Conservation (phyloP, 2,113 vertebrate species). For the Vulpes lagopus region DNA sequence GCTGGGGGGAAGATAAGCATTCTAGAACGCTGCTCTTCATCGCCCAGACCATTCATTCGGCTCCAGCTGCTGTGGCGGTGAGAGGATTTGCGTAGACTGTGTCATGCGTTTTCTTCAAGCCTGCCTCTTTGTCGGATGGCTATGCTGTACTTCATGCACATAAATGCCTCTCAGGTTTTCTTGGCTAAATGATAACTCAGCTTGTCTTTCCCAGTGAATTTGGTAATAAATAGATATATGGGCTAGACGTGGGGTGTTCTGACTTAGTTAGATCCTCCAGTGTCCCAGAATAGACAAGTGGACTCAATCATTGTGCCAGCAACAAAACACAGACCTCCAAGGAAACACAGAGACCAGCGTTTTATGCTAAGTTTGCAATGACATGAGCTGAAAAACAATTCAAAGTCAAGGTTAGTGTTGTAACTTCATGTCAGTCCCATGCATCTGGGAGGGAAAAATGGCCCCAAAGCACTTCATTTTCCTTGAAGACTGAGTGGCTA, state of each 20-base stretch:
- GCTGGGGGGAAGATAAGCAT: slow-evolving; percentile 66
- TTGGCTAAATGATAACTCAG: slow-evolving; percentile 93
- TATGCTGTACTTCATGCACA: slow-evolving; percentile 83
- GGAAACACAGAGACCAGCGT: slow-evolving; percentile 80
- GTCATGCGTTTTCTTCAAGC: slow-evolving; percentile 67
- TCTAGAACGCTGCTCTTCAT: slow-evolving; percentile 22
- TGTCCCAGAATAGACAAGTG: slow-evolving; percentile 94
- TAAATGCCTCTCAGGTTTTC: slow-evolving; percentile 87
- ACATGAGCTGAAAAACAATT: slow-evolving; percentile 76
- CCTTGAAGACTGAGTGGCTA: neutral
- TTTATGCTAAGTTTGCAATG: slow-evolving; percentile 74
- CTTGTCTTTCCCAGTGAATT: slow-evolving; percentile 92
- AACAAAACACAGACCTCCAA: slow-evolving; percentile 89
- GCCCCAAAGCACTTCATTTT: neutral
- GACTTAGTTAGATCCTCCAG: slow-evolving; percentile 94
- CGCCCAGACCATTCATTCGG: slow-evolving; percentile 58
- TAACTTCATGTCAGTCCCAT: slow-evolving; percentile 51
- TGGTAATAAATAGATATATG: slow-evolving; percentile 92
- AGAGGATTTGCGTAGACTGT: slow-evolving; percentile 64
- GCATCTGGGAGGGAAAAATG: slow-evolving; percentile 13
- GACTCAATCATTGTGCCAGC: slow-evolving; percentile 91
- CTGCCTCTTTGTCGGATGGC: slow-evolving; percentile 44
- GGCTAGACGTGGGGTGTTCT: slow-evolving; percentile 88
- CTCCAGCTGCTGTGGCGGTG: neutral
- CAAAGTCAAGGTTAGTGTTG: slow-evolving; percentile 67